phyloP scores from a whole-genome alignment of 2,797 vertebrate species.

The Muraenolepis orangiensis region DNA sequence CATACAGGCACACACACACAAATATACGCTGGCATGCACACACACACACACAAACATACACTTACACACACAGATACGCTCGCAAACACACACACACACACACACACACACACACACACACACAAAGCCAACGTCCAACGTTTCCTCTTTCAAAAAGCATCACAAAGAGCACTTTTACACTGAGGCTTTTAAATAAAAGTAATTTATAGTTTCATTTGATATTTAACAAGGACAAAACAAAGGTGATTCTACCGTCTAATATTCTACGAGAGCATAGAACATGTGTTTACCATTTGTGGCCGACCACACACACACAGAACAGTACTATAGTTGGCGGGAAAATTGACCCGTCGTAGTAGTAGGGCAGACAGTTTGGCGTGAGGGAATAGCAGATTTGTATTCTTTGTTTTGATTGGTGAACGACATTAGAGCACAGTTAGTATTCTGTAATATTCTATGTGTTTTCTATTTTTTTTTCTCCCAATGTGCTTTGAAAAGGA shows the following conservation, averaged over 20 bases:
- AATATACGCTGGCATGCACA: background rate
- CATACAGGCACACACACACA: too few species aligned
- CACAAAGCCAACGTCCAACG: constrained; percentile 27
- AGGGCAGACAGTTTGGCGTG: background rate
- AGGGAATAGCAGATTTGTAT: background rate
- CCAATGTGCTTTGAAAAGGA: background rate
- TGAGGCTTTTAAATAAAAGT: constrained; percentile 42
- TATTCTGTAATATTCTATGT: background rate
- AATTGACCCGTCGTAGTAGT: background rate
- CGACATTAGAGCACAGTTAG: background rate
- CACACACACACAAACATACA: background rate
- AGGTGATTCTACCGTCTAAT: constrained; percentile 33
- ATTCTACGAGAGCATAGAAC: constrained; percentile 36
- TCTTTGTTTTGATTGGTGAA: background rate
- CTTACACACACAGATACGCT: background rate
- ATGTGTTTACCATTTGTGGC: constrained; percentile 41
- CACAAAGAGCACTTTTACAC: constrained; percentile 48
- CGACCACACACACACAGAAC: constrained; percentile 33
- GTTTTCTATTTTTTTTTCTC: constrained; percentile 16
- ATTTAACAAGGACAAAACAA: constrained; percentile 44
- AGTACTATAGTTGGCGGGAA: background rate
- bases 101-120: constrained; percentile 2
- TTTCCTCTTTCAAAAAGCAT: constrained; percentile 49
- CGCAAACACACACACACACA: constrained; percentile 2
- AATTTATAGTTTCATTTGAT: constrained; percentile 42